These are phyloP conservation scores for Mirounga angustirostris DNA, from an alignment of 2,113 vertebrate species.

Conservation along the genomic window DNA sequence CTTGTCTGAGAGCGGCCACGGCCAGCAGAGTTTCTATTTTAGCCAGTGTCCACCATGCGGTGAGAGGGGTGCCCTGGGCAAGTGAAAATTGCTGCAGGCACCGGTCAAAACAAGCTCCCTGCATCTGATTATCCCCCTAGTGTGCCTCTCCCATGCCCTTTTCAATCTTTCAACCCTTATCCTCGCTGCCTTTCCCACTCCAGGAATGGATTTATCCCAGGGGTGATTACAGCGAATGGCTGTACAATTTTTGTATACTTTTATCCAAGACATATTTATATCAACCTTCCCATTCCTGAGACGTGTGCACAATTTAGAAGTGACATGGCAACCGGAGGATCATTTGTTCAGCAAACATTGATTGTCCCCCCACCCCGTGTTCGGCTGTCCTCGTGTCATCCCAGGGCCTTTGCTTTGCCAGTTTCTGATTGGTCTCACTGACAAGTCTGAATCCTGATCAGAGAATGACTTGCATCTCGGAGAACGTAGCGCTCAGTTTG, in stretches of 20 bases:
- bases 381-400: neutral
- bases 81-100: neutral
- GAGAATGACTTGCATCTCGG: neutral
- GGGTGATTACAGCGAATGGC: conserved; percentile 63
- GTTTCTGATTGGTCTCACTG: neutral
- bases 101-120: conserved; percentile 10
- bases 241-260: conserved; percentile 42
- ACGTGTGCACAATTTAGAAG: conserved; percentile 18
- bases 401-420: neutral
- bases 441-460: neutral
- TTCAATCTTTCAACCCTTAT: conserved; percentile 44
- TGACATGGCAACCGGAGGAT: neutral
- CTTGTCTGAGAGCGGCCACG: neutral
- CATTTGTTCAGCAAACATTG: neutral
- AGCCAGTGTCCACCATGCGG: neutral
- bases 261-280: conserved; percentile 62
- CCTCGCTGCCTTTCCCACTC: conserved; percentile 25
- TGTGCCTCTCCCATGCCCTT: conserved; percentile 15
- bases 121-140: conserved; percentile 39
- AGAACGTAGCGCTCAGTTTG: neutral
- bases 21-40: neutral
- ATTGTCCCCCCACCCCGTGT: neutral
- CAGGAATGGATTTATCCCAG: conserved; percentile 61
- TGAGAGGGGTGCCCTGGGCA: conserved; percentile 21
- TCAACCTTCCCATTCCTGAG: conserved; percentile 58